Evolutionary conservation across 53 echinoderm and acorn worm genomes (phyloP), one percentile per base, ranked within the genome.

Genomic region (Stichopus horrens): DNA sequence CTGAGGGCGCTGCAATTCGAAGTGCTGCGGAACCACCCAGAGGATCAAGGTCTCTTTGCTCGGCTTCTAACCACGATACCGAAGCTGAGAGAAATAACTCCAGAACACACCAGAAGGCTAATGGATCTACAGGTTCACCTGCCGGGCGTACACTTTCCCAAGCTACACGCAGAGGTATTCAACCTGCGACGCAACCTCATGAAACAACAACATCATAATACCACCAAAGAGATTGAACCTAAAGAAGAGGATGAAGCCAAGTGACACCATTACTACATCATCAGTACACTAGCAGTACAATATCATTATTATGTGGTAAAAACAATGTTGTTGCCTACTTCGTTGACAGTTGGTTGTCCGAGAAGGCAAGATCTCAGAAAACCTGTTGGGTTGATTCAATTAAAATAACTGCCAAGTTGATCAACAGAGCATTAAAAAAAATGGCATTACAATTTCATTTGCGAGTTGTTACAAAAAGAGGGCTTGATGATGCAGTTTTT

Each of bases 41-140:
- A 94, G 0, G 97, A 97, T 65, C 88, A 91, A 37, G 93, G 93
- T 9, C 90, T 97, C 23, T 97, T 97, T 37, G 93, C 93, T 9
- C 81, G 94, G 18, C 92, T 97, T 13, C 93, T 97, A 54, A 97
- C 97, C 73, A 97, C 97, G 73, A 95, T 97, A 81, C 97, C 97
- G 56, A 97, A 95, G 86, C 95, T 97, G 74, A 86, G 97, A 21
- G 95, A 97, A 80, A 97, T 97, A 79, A 93, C 94, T 68, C 97
- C 97, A 4, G 97, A 97, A 85, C 97, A 97, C 92, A 97, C 95
- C 20, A 89, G 95, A 11, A 79, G 97, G 18, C 87, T 97, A 18
- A 97, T 97, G 97, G 97, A 97, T 85, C 92, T 97, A 58, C 95
- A 97, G 89, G 94, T 97, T 22, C 94, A 92, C 53, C 92, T 92